Base-by-base conservation (phyloP, 1,140 invertebrate species). In the Halotydeus destructor region DNA sequence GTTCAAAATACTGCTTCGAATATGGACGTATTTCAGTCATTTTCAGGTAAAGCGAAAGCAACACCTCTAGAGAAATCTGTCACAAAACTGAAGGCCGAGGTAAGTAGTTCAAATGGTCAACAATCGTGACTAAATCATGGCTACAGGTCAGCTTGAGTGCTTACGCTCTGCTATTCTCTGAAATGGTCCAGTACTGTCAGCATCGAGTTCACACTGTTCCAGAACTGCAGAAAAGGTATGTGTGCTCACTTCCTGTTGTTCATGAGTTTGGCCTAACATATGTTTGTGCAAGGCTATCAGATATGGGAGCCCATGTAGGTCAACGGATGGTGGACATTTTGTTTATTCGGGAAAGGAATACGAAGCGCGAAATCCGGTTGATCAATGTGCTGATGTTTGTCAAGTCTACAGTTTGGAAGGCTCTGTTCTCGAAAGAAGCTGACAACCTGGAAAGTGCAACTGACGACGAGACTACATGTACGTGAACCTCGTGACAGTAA, bases 391-490 rank as follows among this genome's bases (percentile, higher is more conserved):
- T 98, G 8, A 63, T 96, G 2, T 97, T 97, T 62, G 76, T 99
- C 2, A 93, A 94, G 62, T 82, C 80, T 35, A 85, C 84, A 2
- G 65, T 99, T 12, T 98, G 93, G 93, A 97, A 96, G 68, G 79
- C 77, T 43, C 64, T 98, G 1, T 99, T 96, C 70, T 86, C 86
- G 9, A 83, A 83, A 57, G 93, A 99, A 68, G 91, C 91, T 38
- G 93, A 98, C 57, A 97, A 97, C 60, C 61, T 99, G 42, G 93
- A 98, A 59, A 82, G 94, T 63, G 86, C 88, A 8, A 96, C 94
- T 66, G 91, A 97, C 64, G 89, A 98, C 65, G 86, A 94, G 54
- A 51, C 42, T 37, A 52, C 49, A 14, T 54, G 47, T 54, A n/a
- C n/a, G n/a, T 39, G 26, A 39, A 36, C 32, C 35, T 27, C 25